Evolutionary conservation across 2,113 vertebrate genomes (phyloP).

Genomic region (Syngnathus typhle): DNA sequence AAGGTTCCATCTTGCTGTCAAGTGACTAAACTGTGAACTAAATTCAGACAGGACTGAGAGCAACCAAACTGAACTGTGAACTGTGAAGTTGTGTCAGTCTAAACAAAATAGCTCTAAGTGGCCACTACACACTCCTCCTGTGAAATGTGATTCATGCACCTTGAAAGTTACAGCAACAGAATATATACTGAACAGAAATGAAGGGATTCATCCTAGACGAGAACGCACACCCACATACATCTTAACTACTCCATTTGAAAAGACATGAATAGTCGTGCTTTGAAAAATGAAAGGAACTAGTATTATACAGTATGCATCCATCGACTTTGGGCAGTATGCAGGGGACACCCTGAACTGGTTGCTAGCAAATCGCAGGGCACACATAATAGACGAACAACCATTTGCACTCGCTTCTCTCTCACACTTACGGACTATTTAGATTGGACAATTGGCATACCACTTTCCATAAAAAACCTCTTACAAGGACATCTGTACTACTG

Average conservation of each 20-base stretch:
- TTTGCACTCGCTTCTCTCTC: too few species aligned
- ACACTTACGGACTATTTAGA: too few species aligned
- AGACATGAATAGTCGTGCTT: not conserved
- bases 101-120: not conserved
- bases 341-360: too few species aligned
- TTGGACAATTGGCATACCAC: too few species aligned
- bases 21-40: not conserved
- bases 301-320: too few species aligned
- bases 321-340: too few species aligned
- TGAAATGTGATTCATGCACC: constrained; percentile 3
- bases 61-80: not conserved
- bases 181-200: not conserved
- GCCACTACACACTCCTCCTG: not conserved
- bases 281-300: not conserved
- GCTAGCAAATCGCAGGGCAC: too few species aligned
- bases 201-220: not conserved
- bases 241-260: not conserved
- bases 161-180: not conserved
- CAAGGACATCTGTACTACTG: too few species aligned
- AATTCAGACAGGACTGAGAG: not conserved
- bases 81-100: not conserved
- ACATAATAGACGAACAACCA: too few species aligned
- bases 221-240: not conserved
- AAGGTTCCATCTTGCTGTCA: constrained; percentile 1
- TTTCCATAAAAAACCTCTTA: too few species aligned